These are phyloP conservation scores for Etheostoma nigrum DNA, from an alignment of 2,797 vertebrate species.

Conservation along the genomic window DNA sequence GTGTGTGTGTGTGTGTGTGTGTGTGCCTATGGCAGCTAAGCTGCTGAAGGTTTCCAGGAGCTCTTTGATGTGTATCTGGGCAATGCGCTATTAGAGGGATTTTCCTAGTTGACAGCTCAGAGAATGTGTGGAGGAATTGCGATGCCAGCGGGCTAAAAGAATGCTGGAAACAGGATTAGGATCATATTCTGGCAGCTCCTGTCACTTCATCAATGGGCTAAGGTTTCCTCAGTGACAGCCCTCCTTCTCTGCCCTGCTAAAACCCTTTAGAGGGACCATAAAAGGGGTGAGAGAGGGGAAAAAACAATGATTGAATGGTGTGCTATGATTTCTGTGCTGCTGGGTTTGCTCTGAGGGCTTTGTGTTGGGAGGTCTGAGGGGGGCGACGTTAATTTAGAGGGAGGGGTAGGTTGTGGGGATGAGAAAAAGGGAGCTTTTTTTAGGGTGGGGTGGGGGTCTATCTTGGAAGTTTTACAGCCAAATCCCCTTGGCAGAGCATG, in stretches of 20 bases:
- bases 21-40: constrained; percentile 86
- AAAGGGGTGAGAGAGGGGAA: constrained; percentile 79
- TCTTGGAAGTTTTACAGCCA: constrained; percentile 73
- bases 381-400: constrained; percentile 70
- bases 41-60: constrained; percentile 90
- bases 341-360: constrained; percentile 78
- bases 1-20: constrained; percentile 43
- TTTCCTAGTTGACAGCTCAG: constrained; percentile 90
- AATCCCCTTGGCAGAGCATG: constrained; percentile 71
- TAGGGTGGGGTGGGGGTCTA: constrained; percentile 22
- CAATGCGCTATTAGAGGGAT: constrained; percentile 92
- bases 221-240: constrained; percentile 92
- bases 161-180: constrained; percentile 97
- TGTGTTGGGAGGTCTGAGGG: constrained; percentile 83
- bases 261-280: constrained; percentile 86
- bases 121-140: constrained; percentile 90
- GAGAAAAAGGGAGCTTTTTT: constrained; percentile 51
- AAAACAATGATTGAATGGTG: constrained; percentile 87
- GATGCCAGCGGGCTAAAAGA: constrained; percentile 90
- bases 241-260: constrained; percentile 87
- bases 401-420: constrained; percentile 70
- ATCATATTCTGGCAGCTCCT: constrained; percentile 96
- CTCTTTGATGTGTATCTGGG: constrained; percentile 95
- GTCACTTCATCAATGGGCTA: constrained; percentile 94
- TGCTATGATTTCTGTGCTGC: constrained; percentile 85